Conservation (phyloP, 2,797 vertebrate genomes). For the Sebastes goodei region DNA sequence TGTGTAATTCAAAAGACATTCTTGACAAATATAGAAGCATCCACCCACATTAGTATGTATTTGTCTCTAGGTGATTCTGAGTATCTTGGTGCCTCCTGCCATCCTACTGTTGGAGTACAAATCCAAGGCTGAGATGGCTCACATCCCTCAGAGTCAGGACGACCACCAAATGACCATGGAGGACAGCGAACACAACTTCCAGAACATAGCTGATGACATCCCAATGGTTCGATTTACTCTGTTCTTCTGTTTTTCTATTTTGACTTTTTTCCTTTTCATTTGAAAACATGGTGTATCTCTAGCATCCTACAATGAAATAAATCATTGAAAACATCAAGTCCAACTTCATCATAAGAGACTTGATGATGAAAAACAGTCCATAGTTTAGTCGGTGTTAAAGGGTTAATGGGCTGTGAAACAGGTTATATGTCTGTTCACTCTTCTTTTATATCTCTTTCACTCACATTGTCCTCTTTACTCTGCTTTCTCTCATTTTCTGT, state of each 20-base stretch:
- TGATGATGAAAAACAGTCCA: background rate
- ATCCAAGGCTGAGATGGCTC: slow-evolving; percentile 99
- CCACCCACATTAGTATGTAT: slow-evolving; percentile 49
- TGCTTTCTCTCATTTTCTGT: background rate
- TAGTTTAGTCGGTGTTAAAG: background rate
- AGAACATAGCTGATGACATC: slow-evolving; percentile 90
- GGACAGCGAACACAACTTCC: slow-evolving; percentile 97
- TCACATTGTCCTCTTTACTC: background rate
- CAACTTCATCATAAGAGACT: background rate
- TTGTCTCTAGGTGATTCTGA: slow-evolving; percentile 91
- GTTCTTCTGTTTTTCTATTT: background rate
- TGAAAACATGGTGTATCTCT: background rate
- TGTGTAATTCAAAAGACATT: background rate
- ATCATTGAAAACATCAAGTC: background rate
- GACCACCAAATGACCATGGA: slow-evolving; percentile 99
- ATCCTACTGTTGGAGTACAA: slow-evolving; percentile 98
- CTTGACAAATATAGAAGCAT: slow-evolving; percentile 14
- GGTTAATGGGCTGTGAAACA: background rate
- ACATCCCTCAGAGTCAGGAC: slow-evolving; percentile 97
- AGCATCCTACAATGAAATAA: background rate
- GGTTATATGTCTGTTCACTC: background rate
- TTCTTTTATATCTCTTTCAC: background rate
- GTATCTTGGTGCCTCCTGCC: slow-evolving; percentile 95
- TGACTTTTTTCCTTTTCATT: background rate
- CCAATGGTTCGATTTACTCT: slow-evolving; percentile 86